Percentiles rank a stretch among this genome's conserved stretches.
These are phyloP conservation scores for Eupsilia transversa DNA, from an alignment of 2,888 invertebrate species.

Conservation along the genomic window DNA sequence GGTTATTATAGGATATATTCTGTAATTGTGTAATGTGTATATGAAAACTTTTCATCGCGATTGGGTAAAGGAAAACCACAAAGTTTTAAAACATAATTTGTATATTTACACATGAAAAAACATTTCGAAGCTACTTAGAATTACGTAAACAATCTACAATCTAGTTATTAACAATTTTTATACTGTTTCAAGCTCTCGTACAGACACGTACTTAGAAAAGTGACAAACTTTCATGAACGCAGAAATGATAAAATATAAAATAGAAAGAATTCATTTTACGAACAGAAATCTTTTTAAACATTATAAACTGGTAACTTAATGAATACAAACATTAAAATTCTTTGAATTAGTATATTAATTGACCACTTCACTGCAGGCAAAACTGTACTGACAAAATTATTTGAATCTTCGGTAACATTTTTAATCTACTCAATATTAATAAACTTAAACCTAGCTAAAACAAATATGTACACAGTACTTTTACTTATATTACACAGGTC, in stretches of 20 bases:
- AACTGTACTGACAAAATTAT: neutral
- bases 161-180: slow-evolving; percentile 63
- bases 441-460: slow-evolving; percentile 24
- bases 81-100: slow-evolving; percentile 75
- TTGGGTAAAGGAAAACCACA: slow-evolving; percentile 17
- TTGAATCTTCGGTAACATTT: slow-evolving; percentile 14
- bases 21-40: neutral
- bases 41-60: neutral
- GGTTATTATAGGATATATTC: neutral
- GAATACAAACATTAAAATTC: neutral
- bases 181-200: slow-evolving; percentile 64
- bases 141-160: slow-evolving; percentile 67
- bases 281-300: neutral
- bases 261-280: neutral
- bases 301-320: slow-evolving; percentile 29
- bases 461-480: slow-evolving; percentile 5
- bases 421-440: neutral
- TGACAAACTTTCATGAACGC: slow-evolving; percentile 29
- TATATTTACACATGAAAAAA: slow-evolving; percentile 84
- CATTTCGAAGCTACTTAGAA: slow-evolving; percentile 73
- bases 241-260: neutral
- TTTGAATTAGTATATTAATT: neutral
- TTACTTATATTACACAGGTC: neutral
- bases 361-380: neutral
- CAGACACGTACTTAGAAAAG: slow-evolving; percentile 31